Evolutionary conservation across 1,140 invertebrate species (phyloP), one percentile per base, ranked within the genome.

Genomic region (Mycetomoellerius zeteki): DNA sequence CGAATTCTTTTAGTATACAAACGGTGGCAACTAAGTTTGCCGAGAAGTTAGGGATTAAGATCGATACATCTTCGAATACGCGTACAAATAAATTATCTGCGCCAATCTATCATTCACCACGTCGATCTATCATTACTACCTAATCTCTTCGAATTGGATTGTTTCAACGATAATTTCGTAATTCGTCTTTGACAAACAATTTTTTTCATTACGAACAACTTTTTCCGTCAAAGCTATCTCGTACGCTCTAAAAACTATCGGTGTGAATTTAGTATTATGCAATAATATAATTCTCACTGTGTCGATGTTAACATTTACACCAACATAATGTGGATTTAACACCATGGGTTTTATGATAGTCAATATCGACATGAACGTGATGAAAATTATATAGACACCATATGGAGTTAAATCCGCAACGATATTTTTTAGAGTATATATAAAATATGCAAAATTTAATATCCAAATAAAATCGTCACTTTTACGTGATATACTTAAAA

Each of bases 41-140:
- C 30, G 5, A 69, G 16, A 33, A 69, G 30, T 56, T 69, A 19
- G 21, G 27, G 27, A 80, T 80, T 80, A 80, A 80, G 27, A 67
- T 69, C 77, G 77, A 80, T 80, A 80, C n/a, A 21, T 30, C 37
- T 19, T 33, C n/a, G 33, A 65, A 30, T 64, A 24, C 33, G 47
- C 30, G 47, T 21, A 50, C 30, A 64, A 81, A 69, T 54, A 69
- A 69, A 69, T 81, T 60, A 62, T 60, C 33, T 21, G 3, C n/a
- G 10, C 21, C 6, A 19, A 16, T 69, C 56, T 69, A 71, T 81
- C 16, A 37, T 81, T 62, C 24, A 47, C 19, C 27, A 27, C 4
- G 27, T 67, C 43, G 30, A 69, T 80, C 24, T 37, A 37, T 81
- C 64, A 69, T 54, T n/a, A 30, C 14, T 37, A 16, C 10, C 27